Evolutionary conservation across 2,888 invertebrate genomes (phyloP), one percentile per base, ranked within the genome.

Genomic region (Drosophila bunnanda): DNA sequence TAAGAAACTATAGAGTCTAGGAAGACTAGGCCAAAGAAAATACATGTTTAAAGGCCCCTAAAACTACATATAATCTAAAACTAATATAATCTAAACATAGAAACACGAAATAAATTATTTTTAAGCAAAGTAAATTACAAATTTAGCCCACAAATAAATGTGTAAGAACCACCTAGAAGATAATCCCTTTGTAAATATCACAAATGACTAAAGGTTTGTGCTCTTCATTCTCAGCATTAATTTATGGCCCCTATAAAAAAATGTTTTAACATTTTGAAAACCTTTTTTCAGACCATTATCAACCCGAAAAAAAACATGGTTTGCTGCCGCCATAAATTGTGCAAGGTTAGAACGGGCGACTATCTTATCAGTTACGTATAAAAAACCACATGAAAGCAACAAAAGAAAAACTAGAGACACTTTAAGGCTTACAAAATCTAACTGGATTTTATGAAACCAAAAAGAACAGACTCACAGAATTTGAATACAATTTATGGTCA

Each of bases 331-430:
- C 71, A 68, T 87, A 82, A 82, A 89, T 82, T 83, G 73, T 72
- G 81, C 84, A 87, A 80, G 66, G 72, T 73, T 88, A 28, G 48
- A 71, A 34, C 13, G 36, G 34, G 58, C 67, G 34, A 58, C 67
- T 86, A 87, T 87, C 89, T 89, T 81, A 83, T 80, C 82, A 84
- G 75, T 53, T 72, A 39, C 39, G 57, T 62, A 62, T 17, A 34
- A 66, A 30, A 46, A 41, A 43, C 38, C 38, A 62, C 61, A 80
- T 62, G 48, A 48, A 67, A 39, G 15, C 41, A n/a, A 25, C 8
- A 38, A 44, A 52, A 58, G 17, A 20, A 13, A 56, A 50, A 34
- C 28, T 41, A 36, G 34, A n/a, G 25, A 36, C 25, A 54, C 34
- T 34, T 46, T 50, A 61, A 25, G 50, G 46, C 56, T 60, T 71